phyloP scores from a whole-genome alignment of 2,888 invertebrate genomes.

The Galerucella nymphaeae region DNA sequence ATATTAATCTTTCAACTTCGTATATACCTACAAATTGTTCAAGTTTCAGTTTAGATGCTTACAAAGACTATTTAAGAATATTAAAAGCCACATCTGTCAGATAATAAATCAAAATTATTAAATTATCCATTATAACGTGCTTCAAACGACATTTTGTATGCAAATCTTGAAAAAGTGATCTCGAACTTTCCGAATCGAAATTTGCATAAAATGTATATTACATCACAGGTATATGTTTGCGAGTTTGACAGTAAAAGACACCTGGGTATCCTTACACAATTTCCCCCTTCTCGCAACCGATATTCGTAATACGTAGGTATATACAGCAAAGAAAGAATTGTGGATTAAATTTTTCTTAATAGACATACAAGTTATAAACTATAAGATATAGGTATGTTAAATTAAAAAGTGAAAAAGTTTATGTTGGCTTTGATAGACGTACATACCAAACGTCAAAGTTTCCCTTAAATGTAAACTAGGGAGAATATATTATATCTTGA shows the following conservation, averaged over 20 bases:
- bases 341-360: neutral
- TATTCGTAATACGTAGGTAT: neutral
- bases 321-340: neutral
- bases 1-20: too few relatives aligned
- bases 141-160: constrained; percentile 18
- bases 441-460: constrained; percentile 9
- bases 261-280: constrained; percentile 7
- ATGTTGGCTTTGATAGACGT: neutral
- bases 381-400: too few relatives aligned
- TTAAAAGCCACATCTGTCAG: constrained; percentile 17
- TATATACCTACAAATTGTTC: too few relatives aligned
- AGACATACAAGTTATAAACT: neutral
- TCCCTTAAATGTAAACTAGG: constrained; percentile 7
- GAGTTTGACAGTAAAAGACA: constrained; percentile 5
- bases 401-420: neutral
- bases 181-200: constrained; percentile 15
- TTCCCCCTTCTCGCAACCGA: constrained; percentile 2
- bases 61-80: neutral
- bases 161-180: constrained; percentile 19
- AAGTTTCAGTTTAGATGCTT: neutral
- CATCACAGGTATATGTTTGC: constrained; percentile 14
- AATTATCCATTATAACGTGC: constrained; percentile 18
- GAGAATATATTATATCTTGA: neutral
- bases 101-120: constrained; percentile 21
- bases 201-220: constrained; percentile 12